phyloP scores from a whole-genome alignment of 35 echinoderm and acorn worm genomes.

The Strongylocentrotus purpuratus region DNA sequence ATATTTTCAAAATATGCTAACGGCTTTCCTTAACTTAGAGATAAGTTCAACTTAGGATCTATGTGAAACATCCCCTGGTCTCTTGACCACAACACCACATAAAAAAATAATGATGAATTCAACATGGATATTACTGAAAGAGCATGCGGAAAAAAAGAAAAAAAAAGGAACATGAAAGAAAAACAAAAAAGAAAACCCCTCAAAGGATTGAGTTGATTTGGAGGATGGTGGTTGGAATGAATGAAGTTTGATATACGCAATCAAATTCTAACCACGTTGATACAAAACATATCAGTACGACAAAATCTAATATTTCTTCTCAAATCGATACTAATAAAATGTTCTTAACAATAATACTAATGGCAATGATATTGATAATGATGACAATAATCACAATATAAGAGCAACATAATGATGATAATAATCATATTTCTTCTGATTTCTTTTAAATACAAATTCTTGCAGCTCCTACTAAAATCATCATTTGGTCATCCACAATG shows the following conservation, averaged over 20 bases:
- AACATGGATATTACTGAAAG: no score
- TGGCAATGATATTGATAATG: constrained; percentile 20
- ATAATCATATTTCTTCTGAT: neutral
- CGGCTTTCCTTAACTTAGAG: no score
- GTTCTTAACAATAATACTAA: neutral
- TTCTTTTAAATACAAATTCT: neutral
- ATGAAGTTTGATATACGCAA: neutral
- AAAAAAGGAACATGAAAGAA: neutral
- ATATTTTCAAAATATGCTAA: no score
- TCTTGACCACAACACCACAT: no score
- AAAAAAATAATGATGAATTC: no score
- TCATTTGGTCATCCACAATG: neutral
- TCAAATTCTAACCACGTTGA: no score
- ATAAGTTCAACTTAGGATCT: no score
- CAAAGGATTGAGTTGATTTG: neutral
- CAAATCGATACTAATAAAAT: neutral
- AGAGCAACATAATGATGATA: neutral
- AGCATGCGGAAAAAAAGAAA: no score
- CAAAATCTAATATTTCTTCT: neutral
- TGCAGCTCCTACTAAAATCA: neutral
- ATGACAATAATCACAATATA: neutral
- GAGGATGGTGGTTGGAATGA: neutral
- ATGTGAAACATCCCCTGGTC: no score
- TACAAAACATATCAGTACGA: neutral
- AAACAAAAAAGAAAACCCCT: no score